These are phyloP conservation scores for Otus sunia DNA, from an alignment of 2,113 vertebrate species.

Conservation along the genomic window DNA sequence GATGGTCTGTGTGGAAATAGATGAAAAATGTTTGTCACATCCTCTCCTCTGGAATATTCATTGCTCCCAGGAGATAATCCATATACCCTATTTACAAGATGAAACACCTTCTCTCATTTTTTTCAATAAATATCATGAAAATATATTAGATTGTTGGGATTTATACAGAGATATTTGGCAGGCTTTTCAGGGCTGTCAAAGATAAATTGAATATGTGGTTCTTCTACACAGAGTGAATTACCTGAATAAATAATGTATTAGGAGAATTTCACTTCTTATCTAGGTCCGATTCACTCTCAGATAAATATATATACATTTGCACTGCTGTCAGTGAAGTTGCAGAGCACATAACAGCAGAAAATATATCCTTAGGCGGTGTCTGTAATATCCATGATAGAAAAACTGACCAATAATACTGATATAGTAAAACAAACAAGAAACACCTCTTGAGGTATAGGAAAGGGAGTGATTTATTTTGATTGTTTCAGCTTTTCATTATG, in stretches of 20 bases:
- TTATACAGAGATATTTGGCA: background rate
- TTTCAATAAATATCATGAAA: slow-evolving; percentile 15
- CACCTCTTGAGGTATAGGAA: background rate
- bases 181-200: slow-evolving; percentile 10
- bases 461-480: background rate
- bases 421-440: background rate
- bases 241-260: slow-evolving; percentile 31
- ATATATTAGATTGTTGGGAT: background rate
- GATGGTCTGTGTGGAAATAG: background rate
- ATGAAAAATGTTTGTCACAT: background rate
- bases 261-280: background rate
- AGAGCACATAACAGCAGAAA: background rate
- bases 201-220: background rate
- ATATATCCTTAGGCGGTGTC: background rate
- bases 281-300: background rate
- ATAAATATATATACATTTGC: background rate
- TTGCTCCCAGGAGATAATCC: background rate
- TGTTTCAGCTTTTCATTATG: background rate
- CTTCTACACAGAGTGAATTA: background rate
- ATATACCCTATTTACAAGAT: background rate
- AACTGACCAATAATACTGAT: background rate
- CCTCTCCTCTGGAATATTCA: background rate
- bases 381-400: background rate
- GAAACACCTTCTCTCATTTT: slow-evolving; percentile 2
- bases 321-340: background rate